phyloP scores from a whole-genome alignment of 2,797 vertebrate species.

The Propithecus perrieri region DNA sequence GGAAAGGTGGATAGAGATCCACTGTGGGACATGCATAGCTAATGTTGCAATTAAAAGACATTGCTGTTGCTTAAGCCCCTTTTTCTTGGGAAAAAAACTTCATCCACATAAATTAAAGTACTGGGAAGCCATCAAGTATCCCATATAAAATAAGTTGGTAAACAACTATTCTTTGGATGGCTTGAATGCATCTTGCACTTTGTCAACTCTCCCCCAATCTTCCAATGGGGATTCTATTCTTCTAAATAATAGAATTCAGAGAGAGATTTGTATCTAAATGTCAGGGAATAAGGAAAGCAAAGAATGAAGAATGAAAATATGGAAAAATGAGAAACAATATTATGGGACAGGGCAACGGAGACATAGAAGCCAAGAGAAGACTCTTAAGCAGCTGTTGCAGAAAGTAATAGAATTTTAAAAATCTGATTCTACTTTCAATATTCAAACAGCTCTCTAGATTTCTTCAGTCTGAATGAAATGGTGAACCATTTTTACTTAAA shows the following conservation, averaged over 20 bases:
- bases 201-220: not conserved
- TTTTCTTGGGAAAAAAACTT: not conserved
- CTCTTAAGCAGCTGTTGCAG: not conserved
- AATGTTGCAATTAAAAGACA: not conserved
- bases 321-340: not conserved
- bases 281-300: not conserved
- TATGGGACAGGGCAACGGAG: not conserved
- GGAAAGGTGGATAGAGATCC: not conserved
- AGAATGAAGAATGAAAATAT: not conserved
- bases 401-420: not conserved
- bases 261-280: not conserved
- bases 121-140: not conserved
- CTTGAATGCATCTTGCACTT: not conserved
- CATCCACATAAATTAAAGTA: not conserved
- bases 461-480: not conserved
- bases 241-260: conserved; percentile 20
- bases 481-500: not conserved
- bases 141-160: not conserved
- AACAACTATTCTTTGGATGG: not conserved
- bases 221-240: not conserved
- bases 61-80: not conserved
- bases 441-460: not conserved
- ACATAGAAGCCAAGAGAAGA: not conserved
- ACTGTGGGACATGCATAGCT: not conserved
- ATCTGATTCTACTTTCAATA: not conserved